Evolutionary conservation across 2,797 vertebrate species (phyloP).

Genomic region (Melanotaenia trifasciata): DNA sequence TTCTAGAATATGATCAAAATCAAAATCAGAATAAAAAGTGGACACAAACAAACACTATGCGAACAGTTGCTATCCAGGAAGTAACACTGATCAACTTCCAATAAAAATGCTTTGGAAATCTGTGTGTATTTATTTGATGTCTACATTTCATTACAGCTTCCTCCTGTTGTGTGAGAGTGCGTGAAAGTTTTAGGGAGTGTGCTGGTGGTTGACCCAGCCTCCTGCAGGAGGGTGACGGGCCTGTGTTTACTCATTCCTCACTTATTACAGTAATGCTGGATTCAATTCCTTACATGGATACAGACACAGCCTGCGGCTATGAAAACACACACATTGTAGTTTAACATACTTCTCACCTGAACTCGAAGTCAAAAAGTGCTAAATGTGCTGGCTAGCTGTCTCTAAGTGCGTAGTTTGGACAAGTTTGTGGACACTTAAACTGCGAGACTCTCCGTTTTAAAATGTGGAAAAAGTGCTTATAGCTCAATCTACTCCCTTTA

Average conservation of each 20-base stretch:
- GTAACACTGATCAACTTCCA: background rate
- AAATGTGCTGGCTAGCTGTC: background rate
- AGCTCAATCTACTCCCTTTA: background rate
- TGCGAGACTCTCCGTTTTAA: background rate
- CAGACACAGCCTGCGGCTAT: constrained; percentile 48
- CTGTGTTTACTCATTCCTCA: constrained; percentile 66
- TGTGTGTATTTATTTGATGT: too few relatives aligned
- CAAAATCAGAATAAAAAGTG: background rate
- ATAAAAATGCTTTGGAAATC: background rate
- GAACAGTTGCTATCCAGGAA: background rate
- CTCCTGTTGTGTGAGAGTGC: too few relatives aligned
- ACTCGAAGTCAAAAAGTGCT: background rate
- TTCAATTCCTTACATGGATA: constrained; percentile 77
- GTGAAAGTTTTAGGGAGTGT: too few relatives aligned
- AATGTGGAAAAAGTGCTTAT: background rate
- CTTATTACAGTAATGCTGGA: constrained; percentile 50
- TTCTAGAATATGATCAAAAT: background rate
- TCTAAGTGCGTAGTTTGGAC: background rate
- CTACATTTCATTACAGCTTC: too few relatives aligned
- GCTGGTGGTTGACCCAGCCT: background rate
- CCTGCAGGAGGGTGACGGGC: background rate
- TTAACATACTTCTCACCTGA: background rate
- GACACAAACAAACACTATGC: background rate
- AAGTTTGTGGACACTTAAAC: background rate
- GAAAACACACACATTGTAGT: constrained; percentile 16